Evolutionary conservation across 37 sponge, comb jelly and placozoan species (phyloP).

Genomic region (Diacarnus erythraeanus): DNA sequence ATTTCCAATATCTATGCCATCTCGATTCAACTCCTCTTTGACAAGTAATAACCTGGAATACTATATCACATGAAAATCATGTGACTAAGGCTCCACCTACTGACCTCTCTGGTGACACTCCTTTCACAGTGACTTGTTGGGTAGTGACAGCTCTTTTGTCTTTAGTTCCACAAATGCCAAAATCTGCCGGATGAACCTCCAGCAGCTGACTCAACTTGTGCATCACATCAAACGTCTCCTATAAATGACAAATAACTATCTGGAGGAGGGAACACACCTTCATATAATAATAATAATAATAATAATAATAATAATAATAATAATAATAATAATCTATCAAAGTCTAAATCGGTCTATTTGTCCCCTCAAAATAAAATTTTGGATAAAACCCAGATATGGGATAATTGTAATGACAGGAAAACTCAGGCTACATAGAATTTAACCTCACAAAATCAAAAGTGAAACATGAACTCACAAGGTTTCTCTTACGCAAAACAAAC

Average conservation of each 20-base stretch:
- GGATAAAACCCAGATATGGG: too few species aligned
- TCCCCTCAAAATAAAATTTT: too few species aligned
- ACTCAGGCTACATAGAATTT: too few species aligned
- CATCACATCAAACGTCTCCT: constrained; percentile 50
- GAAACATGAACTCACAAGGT: constrained; percentile 31
- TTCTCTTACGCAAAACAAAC: constrained; percentile 32
- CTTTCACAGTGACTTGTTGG: constrained; percentile 40
- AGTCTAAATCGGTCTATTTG: too few species aligned
- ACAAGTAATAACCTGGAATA: neutral
- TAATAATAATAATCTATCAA: too few species aligned
- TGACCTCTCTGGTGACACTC: constrained; percentile 24
- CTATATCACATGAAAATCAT: neutral
- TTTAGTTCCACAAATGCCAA: constrained; percentile 53
- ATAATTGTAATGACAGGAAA: too few species aligned
- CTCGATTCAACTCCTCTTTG: neutral
- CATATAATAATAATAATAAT: neutral
- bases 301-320: neutral
- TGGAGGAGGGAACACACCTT: too few species aligned
- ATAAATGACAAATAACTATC: neutral
- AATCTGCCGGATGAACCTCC: constrained; percentile 14
- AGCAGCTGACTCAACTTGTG: constrained; percentile 22
- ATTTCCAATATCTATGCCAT: constrained; percentile 23
- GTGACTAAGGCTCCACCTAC: neutral
- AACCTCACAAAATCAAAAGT: too few species aligned
- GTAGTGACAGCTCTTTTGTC: constrained; percentile 54